Percentiles rank a stretch among this genome's conserved stretches.
Evolutionary conservation across 2,113 vertebrate genomes (phyloP).

Genomic region (Laticauda colubrina): DNA sequence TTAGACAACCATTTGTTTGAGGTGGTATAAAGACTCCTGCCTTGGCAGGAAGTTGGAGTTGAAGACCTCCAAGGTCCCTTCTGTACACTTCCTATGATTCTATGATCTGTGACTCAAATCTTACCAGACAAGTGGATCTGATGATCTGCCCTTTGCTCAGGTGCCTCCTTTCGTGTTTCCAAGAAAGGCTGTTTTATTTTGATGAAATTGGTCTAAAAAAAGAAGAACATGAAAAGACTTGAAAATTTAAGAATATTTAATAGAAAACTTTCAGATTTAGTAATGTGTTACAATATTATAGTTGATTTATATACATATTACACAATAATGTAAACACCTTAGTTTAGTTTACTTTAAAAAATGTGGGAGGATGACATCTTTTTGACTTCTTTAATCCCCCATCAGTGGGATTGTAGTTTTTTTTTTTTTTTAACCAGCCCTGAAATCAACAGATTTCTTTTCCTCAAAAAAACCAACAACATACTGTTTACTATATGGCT

Average conservation of each 20-base stretch:
- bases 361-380: background rate
- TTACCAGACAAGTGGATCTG: background rate
- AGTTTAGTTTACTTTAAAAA: background rate
- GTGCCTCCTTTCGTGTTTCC: background rate
- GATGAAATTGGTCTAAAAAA: background rate
- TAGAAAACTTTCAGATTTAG: background rate
- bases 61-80: background rate
- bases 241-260: background rate
- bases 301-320: background rate
- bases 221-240: background rate
- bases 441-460: background rate
- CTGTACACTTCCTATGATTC: background rate
- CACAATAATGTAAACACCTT: too few species aligned
- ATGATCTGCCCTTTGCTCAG: background rate
- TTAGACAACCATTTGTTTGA: background rate
- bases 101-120: background rate
- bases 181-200: background rate
- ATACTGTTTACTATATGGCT: background rate
- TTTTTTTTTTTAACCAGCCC: background rate
- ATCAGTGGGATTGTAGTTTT: background rate
- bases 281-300: background rate
- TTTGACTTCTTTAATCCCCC: background rate
- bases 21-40: background rate
- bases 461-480: too few species aligned
- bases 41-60: background rate